Base-by-base conservation (phyloP, 2,113 vertebrate species). In the Hemicordylus capensis region DNA sequence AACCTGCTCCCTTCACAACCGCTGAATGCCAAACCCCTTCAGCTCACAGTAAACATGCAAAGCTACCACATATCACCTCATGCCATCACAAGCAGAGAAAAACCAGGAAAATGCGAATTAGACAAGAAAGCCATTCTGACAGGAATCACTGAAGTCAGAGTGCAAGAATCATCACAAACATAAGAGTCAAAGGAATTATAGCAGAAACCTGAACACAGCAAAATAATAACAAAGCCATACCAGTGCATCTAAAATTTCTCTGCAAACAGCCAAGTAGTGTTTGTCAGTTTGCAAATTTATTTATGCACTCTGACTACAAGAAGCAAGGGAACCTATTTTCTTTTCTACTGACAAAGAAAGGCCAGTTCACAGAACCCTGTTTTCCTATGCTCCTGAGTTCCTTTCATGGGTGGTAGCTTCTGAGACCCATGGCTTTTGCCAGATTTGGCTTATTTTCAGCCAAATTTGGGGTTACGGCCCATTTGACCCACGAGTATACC, bases 211-310 rank as follows among this genome's bases (percentile, higher is more conserved):
- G n/a, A 64, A 26, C 4, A n/a, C 31, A 70, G 58, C 10, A 7
- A 0, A 1, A 39, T 51, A 15, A 19, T 5, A 6, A 17, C 6
- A n/a, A 75, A n/a, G 0, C 0, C 6, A 28, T 51, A 51, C n/a
- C 7, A 39, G 24, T 20, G 19, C 7, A 37, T 76, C 12, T n/a
- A 10, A 64, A 3, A n/a, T 48, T 58, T 42, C 19, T 28, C 81
- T 31, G 20, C 31, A 48, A 59, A 11, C 24, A 56, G 34, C 14
- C 26, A 28, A 26, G 76, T 0, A 15, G 11, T 51, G 11, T 46
- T 44, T 1, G 4, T 56, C 54, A 54, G 72, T 82, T 3, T 19
- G 17, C 31, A 76, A 19, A 6, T 83, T 84, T 28, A 6, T 83
- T 84, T 28, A 34, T 26, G 66, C 66, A 2, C 0, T 20, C 76